Percentiles rank a stretch among this genome's conserved stretches.
phyloP scores from a whole-genome alignment of 2,797 vertebrate species.

The Gallirallus australis region DNA sequence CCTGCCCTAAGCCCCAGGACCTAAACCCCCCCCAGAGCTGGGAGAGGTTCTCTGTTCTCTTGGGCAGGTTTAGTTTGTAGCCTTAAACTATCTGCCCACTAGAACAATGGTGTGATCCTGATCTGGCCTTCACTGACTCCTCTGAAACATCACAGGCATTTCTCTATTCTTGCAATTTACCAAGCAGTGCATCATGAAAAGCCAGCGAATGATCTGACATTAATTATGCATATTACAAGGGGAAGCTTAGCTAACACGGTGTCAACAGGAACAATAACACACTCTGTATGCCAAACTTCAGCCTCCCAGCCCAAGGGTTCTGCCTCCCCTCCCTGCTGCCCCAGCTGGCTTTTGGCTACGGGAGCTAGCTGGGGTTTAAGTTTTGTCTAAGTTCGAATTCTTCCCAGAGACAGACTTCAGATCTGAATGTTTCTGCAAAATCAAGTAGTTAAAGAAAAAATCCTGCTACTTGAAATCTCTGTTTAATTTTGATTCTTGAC shows the following conservation, averaged over 20 bases:
- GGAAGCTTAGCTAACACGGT: slow-evolving; percentile 3
- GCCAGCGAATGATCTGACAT: slow-evolving; percentile 14
- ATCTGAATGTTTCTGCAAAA: neutral
- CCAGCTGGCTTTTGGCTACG: neutral
- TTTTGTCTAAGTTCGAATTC: neutral
- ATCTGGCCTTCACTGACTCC: neutral
- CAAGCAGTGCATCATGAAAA: neutral
- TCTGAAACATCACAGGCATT: neutral
- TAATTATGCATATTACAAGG: slow-evolving; percentile 27
- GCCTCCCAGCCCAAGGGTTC: neutral
- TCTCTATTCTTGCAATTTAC: neutral
- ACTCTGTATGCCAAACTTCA: neutral
- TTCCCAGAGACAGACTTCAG: neutral
- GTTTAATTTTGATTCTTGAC: slow-evolving; percentile 40
- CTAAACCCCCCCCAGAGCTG: neutral
- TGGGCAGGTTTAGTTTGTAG: neutral
- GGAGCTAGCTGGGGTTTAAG: neutral
- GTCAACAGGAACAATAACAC: slow-evolving; percentile 33
- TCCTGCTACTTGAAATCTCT: neutral
- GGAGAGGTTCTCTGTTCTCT: neutral
- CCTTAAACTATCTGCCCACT: neutral
- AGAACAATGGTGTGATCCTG: neutral
- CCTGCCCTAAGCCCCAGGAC: neutral
- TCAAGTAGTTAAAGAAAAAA: neutral
- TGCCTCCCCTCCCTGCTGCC: neutral